These are phyloP conservation scores for Heliconius congener DNA, from an alignment of 1,140 invertebrate species.

Conservation along the genomic window DNA sequence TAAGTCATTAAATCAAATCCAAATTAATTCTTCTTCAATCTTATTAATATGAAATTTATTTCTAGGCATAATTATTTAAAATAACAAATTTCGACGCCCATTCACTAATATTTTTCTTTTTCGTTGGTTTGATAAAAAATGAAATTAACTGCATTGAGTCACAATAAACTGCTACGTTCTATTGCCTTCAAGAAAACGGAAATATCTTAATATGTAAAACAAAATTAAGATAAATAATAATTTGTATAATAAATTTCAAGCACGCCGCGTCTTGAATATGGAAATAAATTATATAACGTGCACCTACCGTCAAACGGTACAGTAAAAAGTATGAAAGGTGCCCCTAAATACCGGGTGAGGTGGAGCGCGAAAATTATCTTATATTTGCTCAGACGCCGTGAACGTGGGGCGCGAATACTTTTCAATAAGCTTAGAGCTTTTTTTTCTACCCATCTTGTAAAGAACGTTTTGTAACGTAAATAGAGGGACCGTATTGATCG, in stretches of 20 bases:
- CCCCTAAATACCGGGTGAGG: conserved; percentile 78
- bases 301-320: conserved; percentile 67
- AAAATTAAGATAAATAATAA: conserved; percentile 11
- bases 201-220: background rate
- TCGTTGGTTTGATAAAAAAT: no score
- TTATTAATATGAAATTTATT: no score
- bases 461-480: conserved; percentile 62
- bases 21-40: no score
- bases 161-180: background rate
- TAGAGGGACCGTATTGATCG: conserved; percentile 68
- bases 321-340: conserved; percentile 78
- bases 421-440: conserved; percentile 79
- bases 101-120: no score
- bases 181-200: background rate
- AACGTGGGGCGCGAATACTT: conserved; percentile 78
- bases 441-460: conserved; percentile 72
- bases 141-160: no score
- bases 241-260: conserved; percentile 34
- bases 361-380: conserved; percentile 79
- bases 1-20: no score
- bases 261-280: conserved; percentile 52
- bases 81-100: no score
- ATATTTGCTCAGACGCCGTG: conserved; percentile 79
- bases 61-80: no score
- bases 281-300: conserved; percentile 74